phyloP scores from a whole-genome alignment of 2,888 invertebrate species.

The Mamestra brassicae region DNA sequence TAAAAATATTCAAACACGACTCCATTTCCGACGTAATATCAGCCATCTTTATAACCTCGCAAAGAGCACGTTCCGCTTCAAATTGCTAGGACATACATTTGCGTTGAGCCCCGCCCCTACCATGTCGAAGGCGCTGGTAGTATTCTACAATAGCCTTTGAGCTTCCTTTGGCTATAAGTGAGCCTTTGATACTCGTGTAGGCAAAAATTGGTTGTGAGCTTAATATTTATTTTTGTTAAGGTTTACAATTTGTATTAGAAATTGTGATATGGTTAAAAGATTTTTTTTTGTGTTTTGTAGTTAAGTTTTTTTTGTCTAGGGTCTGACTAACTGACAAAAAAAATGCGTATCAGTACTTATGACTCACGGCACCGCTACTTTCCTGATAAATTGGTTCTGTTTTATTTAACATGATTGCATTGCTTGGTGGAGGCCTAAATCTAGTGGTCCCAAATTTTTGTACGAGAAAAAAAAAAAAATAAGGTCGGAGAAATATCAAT shows the following conservation, averaged over 20 bases:
- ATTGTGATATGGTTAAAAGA: no score
- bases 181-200: conserved; percentile 9
- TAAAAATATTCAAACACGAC: not conserved
- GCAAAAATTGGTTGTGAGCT: conserved; percentile 6
- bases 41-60: not conserved
- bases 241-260: not conserved
- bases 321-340: no score
- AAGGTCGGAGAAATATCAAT: no score
- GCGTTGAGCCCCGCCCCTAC: conserved; percentile 15
- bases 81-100: conserved; percentile 30
- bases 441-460: no score
- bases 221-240: not conserved
- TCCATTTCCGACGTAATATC: conserved; percentile 2
- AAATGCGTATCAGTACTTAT: no score
- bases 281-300: no score
- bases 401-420: no score
- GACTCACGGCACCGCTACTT: no score
- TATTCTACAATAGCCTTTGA: conserved; percentile 22
- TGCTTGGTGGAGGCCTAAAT: no score
- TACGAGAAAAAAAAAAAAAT: no score
- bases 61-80: not conserved
- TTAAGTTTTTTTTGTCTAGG: no score
- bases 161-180: not conserved
- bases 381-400: no score
- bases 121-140: conserved; percentile 9